Evolutionary conservation across 2,797 vertebrate genomes (phyloP).

Genomic region (Pseudotriccus pelzelni): DNA sequence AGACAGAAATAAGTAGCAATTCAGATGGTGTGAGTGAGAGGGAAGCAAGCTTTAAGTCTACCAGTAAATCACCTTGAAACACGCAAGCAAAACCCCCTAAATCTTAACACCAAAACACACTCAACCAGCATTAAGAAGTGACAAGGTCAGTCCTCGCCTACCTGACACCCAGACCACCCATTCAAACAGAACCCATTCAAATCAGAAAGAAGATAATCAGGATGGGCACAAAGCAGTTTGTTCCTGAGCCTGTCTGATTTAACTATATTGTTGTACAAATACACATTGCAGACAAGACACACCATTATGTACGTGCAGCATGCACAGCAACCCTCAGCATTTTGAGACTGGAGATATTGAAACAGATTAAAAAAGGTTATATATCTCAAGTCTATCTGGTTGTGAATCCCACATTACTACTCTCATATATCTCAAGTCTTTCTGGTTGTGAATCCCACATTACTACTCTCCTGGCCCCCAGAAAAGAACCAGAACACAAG

Average conservation of each 20-base stretch:
- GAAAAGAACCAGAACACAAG: background rate
- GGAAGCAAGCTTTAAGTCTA: background rate
- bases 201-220: background rate
- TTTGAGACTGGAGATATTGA: background rate
- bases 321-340: background rate
- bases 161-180: background rate
- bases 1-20: background rate
- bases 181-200: background rate
- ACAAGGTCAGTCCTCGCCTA: background rate
- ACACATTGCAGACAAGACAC: background rate
- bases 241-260: background rate
- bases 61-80: background rate
- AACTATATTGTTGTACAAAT: background rate
- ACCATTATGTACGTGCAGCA: rapidly evolving
- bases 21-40: background rate
- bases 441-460: background rate
- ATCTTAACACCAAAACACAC: background rate
- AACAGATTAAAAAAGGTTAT: background rate
- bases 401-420: background rate
- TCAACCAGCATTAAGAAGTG: background rate
- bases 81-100: background rate
- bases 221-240: background rate
- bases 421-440: background rate
- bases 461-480: background rate
- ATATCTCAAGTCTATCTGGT: background rate